phyloP scores from a whole-genome alignment of 2,888 invertebrate species.

The Tipula vernalis region DNA sequence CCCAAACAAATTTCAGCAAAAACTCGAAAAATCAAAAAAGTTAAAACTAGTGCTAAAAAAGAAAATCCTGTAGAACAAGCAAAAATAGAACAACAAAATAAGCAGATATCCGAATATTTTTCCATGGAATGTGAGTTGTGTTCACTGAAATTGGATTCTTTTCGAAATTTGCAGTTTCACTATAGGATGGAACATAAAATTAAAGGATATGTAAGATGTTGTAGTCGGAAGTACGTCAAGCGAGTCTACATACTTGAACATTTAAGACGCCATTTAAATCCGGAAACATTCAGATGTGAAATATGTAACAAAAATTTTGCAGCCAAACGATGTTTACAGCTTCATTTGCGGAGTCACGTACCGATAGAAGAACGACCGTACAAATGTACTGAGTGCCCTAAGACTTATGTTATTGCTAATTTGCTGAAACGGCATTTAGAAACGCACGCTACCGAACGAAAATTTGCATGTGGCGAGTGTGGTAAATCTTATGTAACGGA shows the following conservation, averaged over 20 bases:
- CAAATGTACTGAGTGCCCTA: not conserved
- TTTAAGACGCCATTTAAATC: not conserved
- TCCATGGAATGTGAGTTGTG: not conserved
- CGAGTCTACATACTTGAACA: not conserved
- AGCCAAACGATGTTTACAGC: not conserved
- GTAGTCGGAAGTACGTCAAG: not conserved
- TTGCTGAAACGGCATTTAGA: not conserved
- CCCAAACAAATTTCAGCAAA: not conserved
- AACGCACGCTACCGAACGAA: not conserved
- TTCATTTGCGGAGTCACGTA: not conserved
- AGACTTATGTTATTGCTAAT: not conserved
- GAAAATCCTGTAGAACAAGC: not conserved
- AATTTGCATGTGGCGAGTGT: not conserved
- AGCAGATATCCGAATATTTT: not conserved
- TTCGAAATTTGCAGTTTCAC: not conserved
- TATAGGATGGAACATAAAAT: not conserved
- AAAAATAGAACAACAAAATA: not conserved
- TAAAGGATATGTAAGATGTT: not conserved
- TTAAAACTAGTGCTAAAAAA: not conserved
- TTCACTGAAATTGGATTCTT: not conserved
- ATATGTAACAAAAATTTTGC: not conserved
- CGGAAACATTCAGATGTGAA: not conserved
- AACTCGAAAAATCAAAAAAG: not conserved
- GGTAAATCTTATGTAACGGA: slow-evolving; percentile 4
- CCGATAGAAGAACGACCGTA: not conserved